Conservation (phyloP, 2,888 invertebrate genomes). For the Tipula confusa region DNA sequence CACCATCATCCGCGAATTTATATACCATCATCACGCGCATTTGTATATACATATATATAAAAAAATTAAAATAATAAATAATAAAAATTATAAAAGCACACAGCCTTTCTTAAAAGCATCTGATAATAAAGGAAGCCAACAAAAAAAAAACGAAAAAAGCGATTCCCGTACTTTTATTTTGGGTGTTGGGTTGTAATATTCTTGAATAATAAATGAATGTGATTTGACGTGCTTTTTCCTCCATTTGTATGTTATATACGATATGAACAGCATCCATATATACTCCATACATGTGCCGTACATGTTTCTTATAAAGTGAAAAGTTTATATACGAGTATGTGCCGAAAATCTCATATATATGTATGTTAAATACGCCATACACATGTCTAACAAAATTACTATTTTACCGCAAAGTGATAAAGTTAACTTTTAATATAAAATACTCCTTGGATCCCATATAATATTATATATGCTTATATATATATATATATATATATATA, state of each 20-base stretch:
- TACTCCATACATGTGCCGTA: background rate
- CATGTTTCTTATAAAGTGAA: background rate
- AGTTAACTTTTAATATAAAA: background rate
- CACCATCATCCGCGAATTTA: no score
- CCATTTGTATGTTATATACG: background rate
- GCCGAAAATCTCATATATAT: background rate
- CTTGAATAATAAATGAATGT: background rate
- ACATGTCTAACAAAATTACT: background rate
- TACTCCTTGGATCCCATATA: background rate
- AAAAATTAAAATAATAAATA: background rate
- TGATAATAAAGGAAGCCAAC: background rate
- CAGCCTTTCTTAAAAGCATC: background rate
- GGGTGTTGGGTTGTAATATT: background rate
- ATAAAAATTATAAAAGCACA: background rate
- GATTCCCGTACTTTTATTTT: background rate
- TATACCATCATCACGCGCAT: no score
- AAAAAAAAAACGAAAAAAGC: background rate
- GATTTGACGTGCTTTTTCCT: background rate
- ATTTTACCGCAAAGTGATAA: background rate
- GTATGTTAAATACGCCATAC: no score
- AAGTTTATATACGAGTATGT: background rate
- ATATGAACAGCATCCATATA: background rate
- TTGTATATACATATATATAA: no score
- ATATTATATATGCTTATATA: background rate
- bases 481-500: background rate